A percentile compares a stretch with the other conserved stretches of the same genome.
phyloP scores from a whole-genome alignment of 2,113 vertebrate species.

The Drymodes brunneopygia region DNA sequence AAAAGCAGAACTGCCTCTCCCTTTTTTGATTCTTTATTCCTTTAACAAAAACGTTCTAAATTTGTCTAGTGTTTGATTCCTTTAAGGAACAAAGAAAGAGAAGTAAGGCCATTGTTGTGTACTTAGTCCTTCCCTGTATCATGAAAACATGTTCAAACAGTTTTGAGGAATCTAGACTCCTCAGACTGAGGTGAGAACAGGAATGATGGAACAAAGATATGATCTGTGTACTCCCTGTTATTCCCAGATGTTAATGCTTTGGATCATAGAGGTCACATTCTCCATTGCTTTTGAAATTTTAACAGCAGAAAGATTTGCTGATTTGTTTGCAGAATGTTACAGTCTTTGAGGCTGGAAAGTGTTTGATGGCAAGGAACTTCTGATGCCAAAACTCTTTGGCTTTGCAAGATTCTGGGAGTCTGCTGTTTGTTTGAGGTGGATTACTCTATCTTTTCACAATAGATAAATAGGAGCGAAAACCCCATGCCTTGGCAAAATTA shows the following conservation, averaged over 20 bases:
- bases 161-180: not conserved
- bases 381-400: not conserved
- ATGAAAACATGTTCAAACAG: not conserved
- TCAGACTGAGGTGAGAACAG: not conserved
- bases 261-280: not conserved
- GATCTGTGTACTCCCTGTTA: not conserved
- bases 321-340: not conserved
- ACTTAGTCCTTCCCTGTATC: not conserved
- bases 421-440: not conserved
- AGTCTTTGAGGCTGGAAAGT: not conserved
- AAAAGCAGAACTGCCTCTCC: not conserved
- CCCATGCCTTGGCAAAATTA: not conserved
- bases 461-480: not conserved
- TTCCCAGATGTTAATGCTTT: not conserved
- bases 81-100: slow-evolving; percentile 12
- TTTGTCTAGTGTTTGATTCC: not conserved
- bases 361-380: not conserved
- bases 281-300: not conserved
- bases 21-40: not conserved
- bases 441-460: not conserved
- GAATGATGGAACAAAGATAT: not conserved
- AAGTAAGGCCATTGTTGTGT: not conserved
- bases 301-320: not conserved
- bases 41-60: not conserved
- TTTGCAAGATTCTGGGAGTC: not conserved